A percentile compares a stretch with the other conserved stretches of the same genome.
Evolutionary conservation across 1,140 invertebrate species (phyloP).

Genomic region (Euschistus heros): DNA sequence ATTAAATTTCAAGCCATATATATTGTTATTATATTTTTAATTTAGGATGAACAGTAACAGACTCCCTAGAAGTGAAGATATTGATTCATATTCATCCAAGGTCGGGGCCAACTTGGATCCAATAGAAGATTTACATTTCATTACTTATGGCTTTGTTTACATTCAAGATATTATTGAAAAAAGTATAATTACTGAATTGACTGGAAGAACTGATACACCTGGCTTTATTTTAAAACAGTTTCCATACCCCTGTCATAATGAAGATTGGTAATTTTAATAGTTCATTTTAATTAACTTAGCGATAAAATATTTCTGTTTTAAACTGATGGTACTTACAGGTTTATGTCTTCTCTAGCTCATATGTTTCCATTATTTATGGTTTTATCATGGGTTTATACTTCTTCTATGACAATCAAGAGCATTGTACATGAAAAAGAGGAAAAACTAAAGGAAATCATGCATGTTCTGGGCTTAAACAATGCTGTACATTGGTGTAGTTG

Average conservation of each 20-base stretch:
- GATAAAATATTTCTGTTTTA: not conserved
- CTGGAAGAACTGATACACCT: slow-evolving; percentile 31
- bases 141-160: slow-evolving; percentile 47
- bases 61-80: not conserved
- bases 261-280: slow-evolving; percentile 40
- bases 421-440: slow-evolving; percentile 58
- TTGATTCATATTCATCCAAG: not conserved
- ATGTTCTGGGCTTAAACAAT: slow-evolving; percentile 49
- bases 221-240: slow-evolving; percentile 43
- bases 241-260: slow-evolving; percentile 49
- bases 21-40: not conserved
- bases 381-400: slow-evolving; percentile 47
- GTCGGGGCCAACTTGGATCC: slow-evolving; percentile 29
- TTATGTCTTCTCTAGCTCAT: slow-evolving; percentile 42
- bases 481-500: slow-evolving; percentile 48
- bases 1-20: too few relatives aligned
- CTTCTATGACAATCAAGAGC: slow-evolving; percentile 51
- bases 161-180: slow-evolving; percentile 50
- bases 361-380: slow-evolving; percentile 51
- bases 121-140: slow-evolving; percentile 42
- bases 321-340: slow-evolving; percentile 34
- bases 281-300: slow-evolving; percentile 12
- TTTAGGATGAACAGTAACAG: slow-evolving; percentile 21
- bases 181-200: slow-evolving; percentile 42
- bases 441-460: slow-evolving; percentile 49